A percentile compares a stretch with the other conserved stretches of the same genome.
phyloP scores from a whole-genome alignment of 2,797 vertebrate genomes.

The Lacerta bilineata region DNA sequence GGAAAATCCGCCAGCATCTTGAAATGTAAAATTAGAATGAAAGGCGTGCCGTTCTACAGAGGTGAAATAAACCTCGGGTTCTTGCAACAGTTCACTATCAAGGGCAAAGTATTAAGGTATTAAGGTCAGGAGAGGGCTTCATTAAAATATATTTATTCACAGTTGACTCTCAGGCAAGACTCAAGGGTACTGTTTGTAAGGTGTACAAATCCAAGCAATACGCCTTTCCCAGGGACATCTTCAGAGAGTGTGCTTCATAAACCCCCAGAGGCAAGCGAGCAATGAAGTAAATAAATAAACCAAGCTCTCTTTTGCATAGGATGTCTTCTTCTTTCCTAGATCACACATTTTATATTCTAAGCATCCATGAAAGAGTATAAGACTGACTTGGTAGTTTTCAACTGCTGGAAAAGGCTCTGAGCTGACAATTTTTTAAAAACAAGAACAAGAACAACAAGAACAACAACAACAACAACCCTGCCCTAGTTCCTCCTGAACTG shows the following conservation, averaged over 20 bases:
- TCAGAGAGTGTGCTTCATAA: slow-evolving; percentile 47
- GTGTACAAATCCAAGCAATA: slow-evolving; percentile 55
- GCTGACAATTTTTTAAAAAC: too few relatives aligned
- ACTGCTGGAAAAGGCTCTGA: not conserved
- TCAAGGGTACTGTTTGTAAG: slow-evolving; percentile 48
- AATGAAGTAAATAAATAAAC: slow-evolving; percentile 58
- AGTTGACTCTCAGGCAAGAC: slow-evolving; percentile 42
- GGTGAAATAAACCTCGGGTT: slow-evolving; percentile 22
- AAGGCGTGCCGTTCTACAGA: slow-evolving; percentile 41
- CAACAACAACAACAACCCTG: not conserved
- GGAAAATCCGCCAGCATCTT: not conserved
- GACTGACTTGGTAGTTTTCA: not conserved
- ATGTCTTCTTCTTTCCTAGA: slow-evolving; percentile 36
- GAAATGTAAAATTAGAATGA: slow-evolving; percentile 56
- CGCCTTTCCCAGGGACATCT: slow-evolving; percentile 58
- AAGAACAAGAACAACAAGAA: too few relatives aligned
- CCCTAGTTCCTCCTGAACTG: not conserved
- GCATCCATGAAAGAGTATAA: slow-evolving; percentile 34
- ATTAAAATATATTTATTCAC: slow-evolving; percentile 63
- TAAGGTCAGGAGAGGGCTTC: slow-evolving; percentile 56
- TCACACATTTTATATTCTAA: slow-evolving; percentile 10
- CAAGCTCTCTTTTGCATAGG: slow-evolving; percentile 22
- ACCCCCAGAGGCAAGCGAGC: slow-evolving; percentile 34
- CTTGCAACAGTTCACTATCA: not conserved
- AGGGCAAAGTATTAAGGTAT: slow-evolving; percentile 11